Percentiles rank a stretch among this genome's conserved stretches.
phyloP scores from a whole-genome alignment of 2,113 vertebrate genomes.

The Phalacrocorax pelagicus region DNA sequence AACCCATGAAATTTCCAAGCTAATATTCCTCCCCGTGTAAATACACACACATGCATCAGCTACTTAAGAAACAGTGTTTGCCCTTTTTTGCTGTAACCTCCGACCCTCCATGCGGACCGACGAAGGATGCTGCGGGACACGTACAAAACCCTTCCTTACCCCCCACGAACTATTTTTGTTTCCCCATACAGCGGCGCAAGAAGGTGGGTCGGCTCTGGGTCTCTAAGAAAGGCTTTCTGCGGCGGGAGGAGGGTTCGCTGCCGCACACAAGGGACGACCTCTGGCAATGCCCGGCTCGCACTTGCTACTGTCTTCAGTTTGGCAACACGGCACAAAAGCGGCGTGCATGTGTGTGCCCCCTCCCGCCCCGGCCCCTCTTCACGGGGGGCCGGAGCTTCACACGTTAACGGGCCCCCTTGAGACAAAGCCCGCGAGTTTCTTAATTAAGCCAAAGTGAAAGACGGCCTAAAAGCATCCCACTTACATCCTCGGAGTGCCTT shows the following conservation, averaged over 20 bases:
- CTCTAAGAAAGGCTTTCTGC: not conserved
- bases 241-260: not conserved
- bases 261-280: conserved; percentile 38
- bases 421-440: conserved; percentile 81
- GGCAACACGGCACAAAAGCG: conserved; percentile 69
- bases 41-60: not conserved
- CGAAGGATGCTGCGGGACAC: not conserved
- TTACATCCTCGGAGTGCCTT: conserved; percentile 57
- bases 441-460: conserved; percentile 81
- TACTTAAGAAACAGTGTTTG: not conserved
- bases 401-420: conserved; percentile 59
- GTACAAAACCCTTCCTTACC: not conserved
- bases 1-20: not conserved
- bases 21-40: not conserved
- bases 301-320: conserved; percentile 64
- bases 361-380: conserved; percentile 67
- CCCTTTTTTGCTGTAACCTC: not conserved
- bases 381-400: conserved; percentile 56
- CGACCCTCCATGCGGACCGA: not conserved
- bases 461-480: conserved; percentile 69
- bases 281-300: conserved; percentile 2
- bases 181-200: not conserved
- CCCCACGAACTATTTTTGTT: not conserved
- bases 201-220: not conserved
- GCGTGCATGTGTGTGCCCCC: conserved; percentile 56